These are phyloP conservation scores for Dicranocentrus wangi DNA, from an alignment of 2,888 invertebrate species.

Conservation along the genomic window DNA sequence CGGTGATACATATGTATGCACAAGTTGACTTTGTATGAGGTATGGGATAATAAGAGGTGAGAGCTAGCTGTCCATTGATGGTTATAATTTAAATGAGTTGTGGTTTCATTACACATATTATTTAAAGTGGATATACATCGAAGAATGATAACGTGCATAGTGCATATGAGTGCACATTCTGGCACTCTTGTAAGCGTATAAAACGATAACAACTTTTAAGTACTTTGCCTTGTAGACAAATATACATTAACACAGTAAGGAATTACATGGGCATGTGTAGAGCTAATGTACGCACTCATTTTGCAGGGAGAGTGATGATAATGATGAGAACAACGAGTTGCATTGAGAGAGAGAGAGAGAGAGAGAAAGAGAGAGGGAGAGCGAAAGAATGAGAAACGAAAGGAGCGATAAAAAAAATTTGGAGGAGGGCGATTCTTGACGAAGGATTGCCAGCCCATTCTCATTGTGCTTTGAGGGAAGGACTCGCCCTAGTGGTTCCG, in stretches of 20 bases:
- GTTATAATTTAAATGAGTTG: conserved; percentile 63
- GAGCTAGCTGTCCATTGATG: conserved; percentile 59
- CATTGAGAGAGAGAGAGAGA: conserved; percentile 27
- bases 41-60: conserved; percentile 61
- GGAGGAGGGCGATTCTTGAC: conserved; percentile 68
- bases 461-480: conserved; percentile 72
- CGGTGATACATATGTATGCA: background rate
- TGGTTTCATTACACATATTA: conserved; percentile 52
- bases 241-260: background rate
- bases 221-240: conserved; percentile 6
- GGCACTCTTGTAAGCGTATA: background rate
- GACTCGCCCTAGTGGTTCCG: conserved; percentile 71
- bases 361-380: conserved; percentile 38
- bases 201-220: conserved; percentile 11
- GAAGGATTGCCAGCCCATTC: conserved; percentile 73
- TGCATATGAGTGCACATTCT: background rate
- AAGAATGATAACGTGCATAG: too few relatives aligned
- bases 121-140: conserved; percentile 32
- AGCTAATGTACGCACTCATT: conserved; percentile 44
- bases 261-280: background rate
- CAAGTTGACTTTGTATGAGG: conserved; percentile 36
- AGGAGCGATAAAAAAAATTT: conserved; percentile 49
- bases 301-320: conserved; percentile 48
- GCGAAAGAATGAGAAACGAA: conserved; percentile 35
- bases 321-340: conserved; percentile 35